Conservation (phyloP, 30 jellyfish, hydroid and myxozoan species). For the Chironex yamaguchii region DNA sequence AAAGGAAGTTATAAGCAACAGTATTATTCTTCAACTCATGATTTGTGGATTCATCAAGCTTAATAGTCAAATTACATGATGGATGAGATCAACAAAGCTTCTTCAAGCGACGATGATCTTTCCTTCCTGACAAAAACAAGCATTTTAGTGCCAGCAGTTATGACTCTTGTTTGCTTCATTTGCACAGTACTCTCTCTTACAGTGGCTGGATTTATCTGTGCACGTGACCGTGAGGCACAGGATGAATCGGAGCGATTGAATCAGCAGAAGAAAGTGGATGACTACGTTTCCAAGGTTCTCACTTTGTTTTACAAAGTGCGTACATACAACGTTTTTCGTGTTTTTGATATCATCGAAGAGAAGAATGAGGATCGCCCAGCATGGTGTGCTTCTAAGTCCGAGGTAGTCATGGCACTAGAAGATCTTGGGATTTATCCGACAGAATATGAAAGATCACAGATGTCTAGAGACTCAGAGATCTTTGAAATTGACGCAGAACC, state of each 20-base stretch:
- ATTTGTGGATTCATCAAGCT: too few relatives aligned
- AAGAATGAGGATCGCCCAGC: slow-evolving; percentile 88
- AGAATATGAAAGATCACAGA: slow-evolving; percentile 76
- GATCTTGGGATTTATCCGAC: slow-evolving; percentile 77
- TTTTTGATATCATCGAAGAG: slow-evolving; percentile 74
- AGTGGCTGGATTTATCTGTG: slow-evolving; percentile 89
- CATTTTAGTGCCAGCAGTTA: slow-evolving; percentile 72
- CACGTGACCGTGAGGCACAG: slow-evolving; percentile 88
- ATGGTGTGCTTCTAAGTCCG: slow-evolving; percentile 80
- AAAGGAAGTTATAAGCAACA: too few relatives aligned
- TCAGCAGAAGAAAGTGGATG: slow-evolving; percentile 83
- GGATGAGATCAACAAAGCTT: background rate
- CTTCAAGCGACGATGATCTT: background rate
- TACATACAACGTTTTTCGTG: slow-evolving; percentile 79
- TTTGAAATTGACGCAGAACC: slow-evolving; percentile 94
- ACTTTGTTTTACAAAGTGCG: slow-evolving; percentile 81
- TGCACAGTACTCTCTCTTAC: slow-evolving; percentile 85
- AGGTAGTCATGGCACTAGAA: slow-evolving; percentile 69
- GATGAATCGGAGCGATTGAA: slow-evolving; percentile 69
- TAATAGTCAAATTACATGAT: too few relatives aligned
- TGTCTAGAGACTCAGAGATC: slow-evolving; percentile 70
- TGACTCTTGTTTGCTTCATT: slow-evolving; percentile 84
- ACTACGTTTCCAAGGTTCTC: slow-evolving; percentile 75
- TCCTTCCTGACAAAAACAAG: background rate
- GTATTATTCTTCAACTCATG: too few relatives aligned